Percentiles rank a stretch among this genome's conserved stretches.
phyloP scores from a whole-genome alignment of 2,888 invertebrate species.

The Caenorhabditis sp. region DNA sequence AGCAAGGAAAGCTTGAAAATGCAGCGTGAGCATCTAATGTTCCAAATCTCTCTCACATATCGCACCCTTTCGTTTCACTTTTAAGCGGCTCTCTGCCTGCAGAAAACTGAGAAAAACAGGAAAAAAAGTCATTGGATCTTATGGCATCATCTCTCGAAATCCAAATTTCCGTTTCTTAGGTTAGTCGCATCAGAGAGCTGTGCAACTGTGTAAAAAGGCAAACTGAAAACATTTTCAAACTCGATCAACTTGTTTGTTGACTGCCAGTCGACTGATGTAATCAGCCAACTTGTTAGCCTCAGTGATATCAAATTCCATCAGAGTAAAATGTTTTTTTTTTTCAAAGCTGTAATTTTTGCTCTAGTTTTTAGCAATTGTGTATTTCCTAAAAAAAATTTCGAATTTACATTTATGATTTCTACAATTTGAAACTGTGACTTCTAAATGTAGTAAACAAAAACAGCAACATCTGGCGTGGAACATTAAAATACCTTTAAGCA shows the following conservation, averaged over 20 bases:
- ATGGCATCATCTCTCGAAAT: constrained; percentile 10
- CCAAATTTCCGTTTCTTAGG: neutral
- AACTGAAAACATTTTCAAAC: neutral
- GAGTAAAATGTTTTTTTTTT: neutral
- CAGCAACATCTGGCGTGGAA: constrained; percentile 19
- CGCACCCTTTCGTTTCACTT: neutral
- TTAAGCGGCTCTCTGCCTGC: neutral
- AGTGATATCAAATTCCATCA: neutral
- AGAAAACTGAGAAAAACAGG: neutral
- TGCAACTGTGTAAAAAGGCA: neutral
- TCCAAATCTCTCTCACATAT: neutral
- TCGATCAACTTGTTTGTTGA: constrained; percentile 1
- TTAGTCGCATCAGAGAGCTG: neutral
- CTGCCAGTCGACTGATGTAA: neutral
- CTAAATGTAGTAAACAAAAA: too few relatives aligned
- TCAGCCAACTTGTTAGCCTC: neutral
- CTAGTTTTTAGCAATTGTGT: too few relatives aligned
- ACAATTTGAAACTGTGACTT: neutral
- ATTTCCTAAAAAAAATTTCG: too few relatives aligned
- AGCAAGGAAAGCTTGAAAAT: neutral
- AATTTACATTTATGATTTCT: too few relatives aligned
- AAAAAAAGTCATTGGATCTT: neutral
- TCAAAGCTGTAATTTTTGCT: constrained; percentile 12
- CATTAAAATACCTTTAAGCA: too few relatives aligned
- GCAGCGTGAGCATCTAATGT: neutral